Conservation (phyloP, 2,113 vertebrate genomes). For the Dermatemys mawii region DNA sequence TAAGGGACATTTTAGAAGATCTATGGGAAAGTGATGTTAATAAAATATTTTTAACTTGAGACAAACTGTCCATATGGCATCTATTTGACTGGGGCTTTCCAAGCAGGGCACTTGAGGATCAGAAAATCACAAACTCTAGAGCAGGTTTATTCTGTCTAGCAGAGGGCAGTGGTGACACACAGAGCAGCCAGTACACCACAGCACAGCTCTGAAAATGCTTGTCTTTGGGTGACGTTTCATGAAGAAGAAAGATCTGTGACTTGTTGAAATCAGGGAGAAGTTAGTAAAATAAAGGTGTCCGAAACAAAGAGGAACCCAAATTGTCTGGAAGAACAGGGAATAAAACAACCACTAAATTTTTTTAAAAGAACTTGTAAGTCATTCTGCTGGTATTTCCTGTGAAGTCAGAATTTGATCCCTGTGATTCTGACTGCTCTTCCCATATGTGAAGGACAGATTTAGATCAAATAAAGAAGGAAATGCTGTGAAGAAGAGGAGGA, state of each 20-base stretch:
- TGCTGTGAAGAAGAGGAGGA: conserved; percentile 73
- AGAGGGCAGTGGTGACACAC: background rate
- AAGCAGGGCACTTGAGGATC: background rate
- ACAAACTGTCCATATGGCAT: background rate
- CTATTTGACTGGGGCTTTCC: background rate
- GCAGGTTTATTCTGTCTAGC: background rate
- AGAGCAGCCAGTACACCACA: background rate
- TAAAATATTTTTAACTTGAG: background rate
- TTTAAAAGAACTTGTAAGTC: conserved; percentile 3
- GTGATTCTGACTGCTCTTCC: conserved; percentile 50
- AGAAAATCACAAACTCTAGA: background rate
- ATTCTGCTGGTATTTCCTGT: conserved; percentile 32
- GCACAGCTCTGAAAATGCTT: background rate
- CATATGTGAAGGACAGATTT: conserved; percentile 72
- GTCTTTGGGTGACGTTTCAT: background rate
- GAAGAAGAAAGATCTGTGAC: background rate
- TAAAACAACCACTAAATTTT: background rate
- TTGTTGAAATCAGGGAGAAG: too few relatives aligned
- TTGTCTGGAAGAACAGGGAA: background rate
- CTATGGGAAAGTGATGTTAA: background rate
- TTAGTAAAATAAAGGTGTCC: background rate
- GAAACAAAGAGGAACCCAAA: background rate
- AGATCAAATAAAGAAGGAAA: conserved; percentile 58
- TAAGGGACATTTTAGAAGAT: background rate
- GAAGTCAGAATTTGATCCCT: conserved; percentile 44